These are phyloP conservation scores for Garrulus glandarius DNA, from an alignment of 2,797 vertebrate species.

Conservation along the genomic window DNA sequence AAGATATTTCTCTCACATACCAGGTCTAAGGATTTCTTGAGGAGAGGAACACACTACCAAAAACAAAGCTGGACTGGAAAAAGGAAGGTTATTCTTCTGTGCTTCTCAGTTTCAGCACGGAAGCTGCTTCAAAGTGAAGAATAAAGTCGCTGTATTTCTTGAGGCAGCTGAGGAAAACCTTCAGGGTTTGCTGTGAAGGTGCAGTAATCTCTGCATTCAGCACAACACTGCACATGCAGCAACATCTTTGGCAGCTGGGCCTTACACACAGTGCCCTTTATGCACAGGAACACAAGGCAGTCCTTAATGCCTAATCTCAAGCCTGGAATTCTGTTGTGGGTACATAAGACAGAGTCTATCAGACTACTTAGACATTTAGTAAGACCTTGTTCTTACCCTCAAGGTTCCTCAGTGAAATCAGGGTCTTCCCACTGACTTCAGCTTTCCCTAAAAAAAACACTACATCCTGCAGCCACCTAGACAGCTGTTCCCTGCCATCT, in stretches of 20 bases:
- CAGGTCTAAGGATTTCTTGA: neutral
- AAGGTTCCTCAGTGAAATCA: neutral
- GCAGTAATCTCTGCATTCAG: constrained; percentile 17
- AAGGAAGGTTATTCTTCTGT: neutral
- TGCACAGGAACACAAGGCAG: neutral
- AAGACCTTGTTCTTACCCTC: neutral
- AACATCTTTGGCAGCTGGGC: constrained; percentile 10
- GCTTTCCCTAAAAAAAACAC: neutral
- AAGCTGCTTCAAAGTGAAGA: constrained; percentile 1
- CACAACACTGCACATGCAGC: neutral
- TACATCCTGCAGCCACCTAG: neutral
- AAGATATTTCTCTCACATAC: neutral
- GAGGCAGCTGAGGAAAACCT: constrained; percentile 33
- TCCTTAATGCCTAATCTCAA: neutral
- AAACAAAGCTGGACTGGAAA: neutral
- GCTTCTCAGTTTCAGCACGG: neutral
- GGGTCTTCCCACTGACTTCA: neutral
- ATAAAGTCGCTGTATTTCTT: neutral
- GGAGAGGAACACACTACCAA: neutral
- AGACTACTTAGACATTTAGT: neutral
- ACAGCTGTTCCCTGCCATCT: neutral
- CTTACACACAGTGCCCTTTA: neutral
- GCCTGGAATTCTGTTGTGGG: neutral
- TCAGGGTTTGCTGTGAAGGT: constrained; percentile 1
- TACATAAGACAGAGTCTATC: neutral